phyloP scores from a whole-genome alignment of 2,888 invertebrate genomes.

The Platycnemis pennipes region DNA sequence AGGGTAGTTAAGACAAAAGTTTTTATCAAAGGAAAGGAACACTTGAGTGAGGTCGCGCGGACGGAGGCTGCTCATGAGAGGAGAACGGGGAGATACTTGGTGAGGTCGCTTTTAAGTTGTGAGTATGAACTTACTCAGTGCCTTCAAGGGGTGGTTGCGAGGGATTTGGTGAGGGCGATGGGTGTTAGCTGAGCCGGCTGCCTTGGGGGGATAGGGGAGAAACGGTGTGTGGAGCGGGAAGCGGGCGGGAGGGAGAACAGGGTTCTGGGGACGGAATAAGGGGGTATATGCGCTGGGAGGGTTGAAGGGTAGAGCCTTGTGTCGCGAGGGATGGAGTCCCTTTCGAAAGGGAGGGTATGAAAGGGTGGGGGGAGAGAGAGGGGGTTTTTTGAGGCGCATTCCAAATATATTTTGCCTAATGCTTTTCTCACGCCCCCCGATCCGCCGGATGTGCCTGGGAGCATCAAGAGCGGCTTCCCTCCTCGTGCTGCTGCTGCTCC shows the following conservation, averaged over 20 bases:
- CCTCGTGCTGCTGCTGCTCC: background rate
- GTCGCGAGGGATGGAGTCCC: background rate
- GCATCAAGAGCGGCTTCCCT: background rate
- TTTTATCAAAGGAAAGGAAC: background rate
- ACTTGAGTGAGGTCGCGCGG: background rate
- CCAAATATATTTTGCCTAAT: constrained; percentile 67
- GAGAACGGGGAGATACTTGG: background rate
- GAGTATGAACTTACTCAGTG: background rate
- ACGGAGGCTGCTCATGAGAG: background rate
- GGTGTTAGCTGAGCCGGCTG: background rate
- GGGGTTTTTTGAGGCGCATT: constrained; percentile 55
- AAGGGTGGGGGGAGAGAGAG: background rate
- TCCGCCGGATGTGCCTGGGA: constrained; percentile 59
- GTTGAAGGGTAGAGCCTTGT: background rate
- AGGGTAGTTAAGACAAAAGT: background rate
- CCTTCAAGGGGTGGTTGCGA: constrained; percentile 27
- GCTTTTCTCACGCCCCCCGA: constrained; percentile 63
- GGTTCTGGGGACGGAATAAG: background rate
- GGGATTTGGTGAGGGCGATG: background rate
- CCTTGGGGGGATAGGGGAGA: constrained; percentile 40
- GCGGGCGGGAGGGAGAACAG: background rate
- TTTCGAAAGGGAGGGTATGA: background rate
- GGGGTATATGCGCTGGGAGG: background rate
- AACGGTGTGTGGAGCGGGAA: constrained; percentile 19
- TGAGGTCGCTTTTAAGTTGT: background rate